Evolutionary conservation across 2,888 invertebrate species (phyloP).

Genomic region (Campoplex nolae): DNA sequence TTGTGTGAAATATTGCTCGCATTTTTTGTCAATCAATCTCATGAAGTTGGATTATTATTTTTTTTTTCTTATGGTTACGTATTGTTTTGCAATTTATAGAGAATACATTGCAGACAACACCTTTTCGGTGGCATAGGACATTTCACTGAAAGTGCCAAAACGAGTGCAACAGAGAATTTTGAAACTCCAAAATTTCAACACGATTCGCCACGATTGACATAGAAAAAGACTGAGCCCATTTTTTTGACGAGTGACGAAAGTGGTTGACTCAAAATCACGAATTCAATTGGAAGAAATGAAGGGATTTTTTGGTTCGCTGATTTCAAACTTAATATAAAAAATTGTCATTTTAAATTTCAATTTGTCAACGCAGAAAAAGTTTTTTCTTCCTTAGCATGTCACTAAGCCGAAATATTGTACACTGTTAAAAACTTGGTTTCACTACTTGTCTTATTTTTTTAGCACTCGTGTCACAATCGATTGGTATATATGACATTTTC

Average conservation of each 20-base stretch:
- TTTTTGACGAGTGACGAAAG: neutral
- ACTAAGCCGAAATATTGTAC: neutral
- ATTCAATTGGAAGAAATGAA: neutral
- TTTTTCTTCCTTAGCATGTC: neutral
- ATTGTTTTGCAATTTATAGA: neutral
- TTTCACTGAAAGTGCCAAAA: neutral
- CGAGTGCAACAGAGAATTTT: neutral
- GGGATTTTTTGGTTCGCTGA: neutral
- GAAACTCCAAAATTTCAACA: no score
- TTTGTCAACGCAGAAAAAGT: neutral
- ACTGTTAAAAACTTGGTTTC: neutral
- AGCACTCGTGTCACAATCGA: constrained; percentile 5
- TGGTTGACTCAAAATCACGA: neutral
- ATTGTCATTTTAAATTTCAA: no score
- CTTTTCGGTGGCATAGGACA: neutral
- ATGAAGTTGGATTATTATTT: neutral
- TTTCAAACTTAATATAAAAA: neutral
- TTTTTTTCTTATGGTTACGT: no score
- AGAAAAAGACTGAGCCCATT: neutral
- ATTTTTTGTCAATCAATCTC: no score
- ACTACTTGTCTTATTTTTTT: neutral
- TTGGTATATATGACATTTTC: constrained; percentile 52
- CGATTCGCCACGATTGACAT: no score
- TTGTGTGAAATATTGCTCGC: neutral
- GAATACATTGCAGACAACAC: neutral